Evolutionary conservation across 2,797 vertebrate species (phyloP).

Genomic region (Odontamblyopus lacepedii): DNA sequence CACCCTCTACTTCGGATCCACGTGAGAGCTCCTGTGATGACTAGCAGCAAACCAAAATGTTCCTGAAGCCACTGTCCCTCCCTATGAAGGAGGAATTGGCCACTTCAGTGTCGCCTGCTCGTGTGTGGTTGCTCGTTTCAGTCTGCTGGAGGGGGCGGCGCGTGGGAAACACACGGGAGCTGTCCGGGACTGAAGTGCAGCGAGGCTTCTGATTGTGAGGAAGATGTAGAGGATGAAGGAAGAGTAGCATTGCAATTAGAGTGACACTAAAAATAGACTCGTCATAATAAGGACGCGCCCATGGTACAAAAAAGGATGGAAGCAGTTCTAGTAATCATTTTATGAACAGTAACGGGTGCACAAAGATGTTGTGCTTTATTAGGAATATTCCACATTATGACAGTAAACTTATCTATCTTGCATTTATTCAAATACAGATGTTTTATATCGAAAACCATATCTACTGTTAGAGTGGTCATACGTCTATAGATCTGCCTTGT

Average conservation of each 20-base stretch:
- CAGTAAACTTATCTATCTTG: too few species aligned
- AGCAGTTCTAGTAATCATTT: background rate
- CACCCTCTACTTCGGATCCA: conserved; percentile 35
- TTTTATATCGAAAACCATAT: background rate
- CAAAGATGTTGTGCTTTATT: background rate
- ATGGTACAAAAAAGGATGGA: background rate
- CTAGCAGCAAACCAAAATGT: conserved; percentile 48
- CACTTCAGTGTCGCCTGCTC: conserved; percentile 53
- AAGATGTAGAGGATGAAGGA: conserved; percentile 16
- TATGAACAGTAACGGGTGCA: background rate
- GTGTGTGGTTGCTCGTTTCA: conserved; percentile 71
- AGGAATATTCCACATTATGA: background rate
- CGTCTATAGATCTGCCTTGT: too few species aligned
- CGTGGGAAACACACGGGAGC: conserved; percentile 57
- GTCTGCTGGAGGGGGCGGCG: conserved; percentile 72
- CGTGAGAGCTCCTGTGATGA: conserved; percentile 44
- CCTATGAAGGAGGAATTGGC: conserved; percentile 48
- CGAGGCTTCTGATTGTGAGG: conserved; percentile 27
- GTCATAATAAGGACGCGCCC: background rate
- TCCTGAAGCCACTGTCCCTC: conserved; percentile 60
- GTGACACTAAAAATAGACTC: conserved; percentile 19
- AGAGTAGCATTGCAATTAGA: conserved; percentile 27
- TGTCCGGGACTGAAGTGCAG: conserved; percentile 71
- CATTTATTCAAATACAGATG: too few species aligned
- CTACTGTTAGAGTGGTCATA: background rate